Base-by-base conservation (phyloP, 2,797 vertebrate genomes). In the Onychomys arenicola region DNA sequence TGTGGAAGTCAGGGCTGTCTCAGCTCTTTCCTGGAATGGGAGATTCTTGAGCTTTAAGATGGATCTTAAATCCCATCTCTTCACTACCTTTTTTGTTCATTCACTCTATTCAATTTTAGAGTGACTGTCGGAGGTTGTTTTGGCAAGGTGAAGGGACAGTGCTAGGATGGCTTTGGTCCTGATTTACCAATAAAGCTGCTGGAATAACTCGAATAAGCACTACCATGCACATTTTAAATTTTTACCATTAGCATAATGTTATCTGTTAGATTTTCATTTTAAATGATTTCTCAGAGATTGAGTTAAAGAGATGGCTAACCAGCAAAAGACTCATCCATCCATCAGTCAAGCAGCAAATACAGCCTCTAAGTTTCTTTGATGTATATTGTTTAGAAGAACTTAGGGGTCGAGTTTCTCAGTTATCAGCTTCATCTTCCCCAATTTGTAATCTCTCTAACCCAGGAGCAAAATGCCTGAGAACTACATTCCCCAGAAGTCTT, bases 191-290 rank as follows among this genome's bases (percentile, higher is more conserved):
- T 75, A 84, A 88, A 84, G 25, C 5, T 80, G 82, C 7, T n/a
- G 85, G 29, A n/a, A n/a, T 86, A 92, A 87, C n/a, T 46, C 84
- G 14, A 78, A 73, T 88, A 91, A 95, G 80, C n/a, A 93, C 69
- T 84, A 89, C 25, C 2, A 21, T 32, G 65, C 84, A 90, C 12
- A 40, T 67, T 89, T 94, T 25, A 19, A 81, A 81, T 71, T 32
- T 69, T 49, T 57, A 61, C 57, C 3, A 21, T 63, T 65, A 83
- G 11, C 2, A 43, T 76, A 63, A 3, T 77, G 6, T 52, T 34
- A 37, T 23, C 40, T 76, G 16, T 93, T 55, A 75, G 27, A 82
- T 88, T 65, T n/a, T 57, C 29, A 67, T 65, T 89, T 85, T 65
- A 61, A 76, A 82, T 75, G 11, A 63, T 90, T 92, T 84, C 65